phyloP scores from a whole-genome alignment of 1,140 invertebrate genomes.

The Drosophila trapezifrons region DNA sequence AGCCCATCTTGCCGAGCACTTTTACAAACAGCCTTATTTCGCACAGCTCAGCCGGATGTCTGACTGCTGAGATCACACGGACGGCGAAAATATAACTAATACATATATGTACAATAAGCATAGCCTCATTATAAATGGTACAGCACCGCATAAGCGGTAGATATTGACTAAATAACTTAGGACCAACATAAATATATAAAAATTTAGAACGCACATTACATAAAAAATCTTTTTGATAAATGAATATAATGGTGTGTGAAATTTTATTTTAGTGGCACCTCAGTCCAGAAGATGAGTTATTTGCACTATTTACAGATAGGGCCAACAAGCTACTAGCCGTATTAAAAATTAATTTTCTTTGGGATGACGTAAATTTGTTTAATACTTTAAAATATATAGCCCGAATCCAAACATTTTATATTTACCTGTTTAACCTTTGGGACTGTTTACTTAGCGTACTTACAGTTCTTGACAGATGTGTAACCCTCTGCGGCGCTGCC shows the following conservation, averaged over 20 bases:
- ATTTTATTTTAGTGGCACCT: too few species aligned
- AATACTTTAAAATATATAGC: neutral
- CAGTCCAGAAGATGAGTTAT: neutral
- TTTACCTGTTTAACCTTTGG: neutral
- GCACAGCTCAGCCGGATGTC: neutral
- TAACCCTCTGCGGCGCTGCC: slow-evolving; percentile 79
- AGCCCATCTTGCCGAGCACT: slow-evolving; percentile 33
- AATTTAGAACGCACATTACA: neutral
- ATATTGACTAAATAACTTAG: neutral
- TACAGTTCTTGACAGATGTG: slow-evolving; percentile 84
- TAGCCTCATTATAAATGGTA: slow-evolving; percentile 30
- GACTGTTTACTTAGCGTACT: slow-evolving; percentile 66
- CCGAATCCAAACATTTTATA: too few species aligned
- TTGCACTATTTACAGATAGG: too few species aligned
- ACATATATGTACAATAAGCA: too few species aligned
- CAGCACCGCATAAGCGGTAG: neutral
- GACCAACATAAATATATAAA: neutral
- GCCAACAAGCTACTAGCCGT: too few species aligned
- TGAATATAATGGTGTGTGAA: too few species aligned
- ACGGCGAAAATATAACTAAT: neutral
- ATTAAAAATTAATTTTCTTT: too few species aligned
- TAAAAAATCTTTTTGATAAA: neutral
- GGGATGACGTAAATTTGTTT: neutral
- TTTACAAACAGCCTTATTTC: slow-evolving; percentile 7
- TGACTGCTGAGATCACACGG: slow-evolving; percentile 18